Conservation (phyloP, 2,888 invertebrate genomes). For the Phytoseiulus persimilis region DNA sequence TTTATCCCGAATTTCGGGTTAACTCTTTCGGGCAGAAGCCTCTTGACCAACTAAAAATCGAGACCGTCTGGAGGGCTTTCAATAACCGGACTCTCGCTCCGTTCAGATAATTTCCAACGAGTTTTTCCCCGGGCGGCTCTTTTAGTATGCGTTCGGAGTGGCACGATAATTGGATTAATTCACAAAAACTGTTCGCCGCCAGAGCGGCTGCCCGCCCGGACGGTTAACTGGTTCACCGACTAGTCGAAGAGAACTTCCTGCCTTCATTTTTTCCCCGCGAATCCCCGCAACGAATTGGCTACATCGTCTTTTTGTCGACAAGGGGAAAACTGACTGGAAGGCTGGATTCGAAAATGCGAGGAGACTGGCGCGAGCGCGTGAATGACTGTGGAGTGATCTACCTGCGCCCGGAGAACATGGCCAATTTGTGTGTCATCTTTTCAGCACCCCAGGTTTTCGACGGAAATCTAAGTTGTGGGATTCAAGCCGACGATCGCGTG, state of each 20-base stretch:
- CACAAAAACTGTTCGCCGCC: neutral
- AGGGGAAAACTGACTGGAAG: neutral
- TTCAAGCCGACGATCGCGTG: no score
- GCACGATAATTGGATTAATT: neutral
- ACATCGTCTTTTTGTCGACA: neutral
- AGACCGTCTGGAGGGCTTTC: neutral
- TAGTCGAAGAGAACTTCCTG: neutral
- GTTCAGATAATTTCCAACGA: neutral
- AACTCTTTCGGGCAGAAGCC: neutral
- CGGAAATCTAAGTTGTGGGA: no score
- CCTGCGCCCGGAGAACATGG: no score
- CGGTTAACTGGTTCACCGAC: neutral
- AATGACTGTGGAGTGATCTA: no score
- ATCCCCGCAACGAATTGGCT: neutral
- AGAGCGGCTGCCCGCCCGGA: neutral
- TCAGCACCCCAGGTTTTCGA: no score
- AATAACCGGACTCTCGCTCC: neutral
- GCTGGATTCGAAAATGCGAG: neutral
- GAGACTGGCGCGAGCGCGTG: no score
- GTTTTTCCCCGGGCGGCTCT: neutral
- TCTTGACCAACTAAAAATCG: neutral
- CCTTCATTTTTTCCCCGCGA: neutral
- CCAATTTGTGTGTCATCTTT: no score
- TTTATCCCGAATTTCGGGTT: no score
- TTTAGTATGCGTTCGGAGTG: neutral